Evolutionary conservation across 2,113 vertebrate species (phyloP), one percentile per base, ranked within the genome.

Genomic region (Alethe castanea): DNA sequence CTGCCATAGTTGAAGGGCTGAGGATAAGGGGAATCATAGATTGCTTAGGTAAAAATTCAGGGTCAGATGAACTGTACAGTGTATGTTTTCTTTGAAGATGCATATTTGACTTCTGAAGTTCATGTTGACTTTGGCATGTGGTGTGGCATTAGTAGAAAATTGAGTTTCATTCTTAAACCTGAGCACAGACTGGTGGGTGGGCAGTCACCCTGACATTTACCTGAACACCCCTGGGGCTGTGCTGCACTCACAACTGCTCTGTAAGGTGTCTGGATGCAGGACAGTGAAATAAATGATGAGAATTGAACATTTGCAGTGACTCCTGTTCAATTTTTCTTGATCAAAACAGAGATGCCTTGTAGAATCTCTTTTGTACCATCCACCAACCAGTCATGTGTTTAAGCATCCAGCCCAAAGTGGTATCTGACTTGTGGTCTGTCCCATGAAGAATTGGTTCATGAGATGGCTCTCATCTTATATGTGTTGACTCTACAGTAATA

Each of bases 391-490:
- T 12, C 35, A n/a, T 10, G 7, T 64, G 19, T 81, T 91, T 25
- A 61, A 45, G 42, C 50, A 65, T 91, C 66, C 50, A 91, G 3
- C 28, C 31, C 14, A 19, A 19, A 60, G 44, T 65, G 44, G 18
- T 71, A 89, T 88, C 45, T 89, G n/a, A 14, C 54, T 57, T 69
- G 20, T 54, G 50, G 33, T 62, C 79, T 80, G 70, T 52, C 26
- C 52, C 13, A 18, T 66, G n/a, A 73, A 48, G 23, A 50, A 45
- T 11, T 86, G 31, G 14, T 67, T 80, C 69, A 40, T 73, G 65
- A 36, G 53, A 36, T 1, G 4, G 3, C 54, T 95, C 74, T 82
- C 44, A 36, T 72, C 42, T 76, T 52, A 4, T 0, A 0, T 54
- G 8, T 38, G 16, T 64, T 89, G 54, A 70, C 36, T 88, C 22